Evolutionary conservation across 2,888 invertebrate genomes (phyloP), one percentile per base, ranked within the genome.

Genomic region (Drosophila rubida): DNA sequence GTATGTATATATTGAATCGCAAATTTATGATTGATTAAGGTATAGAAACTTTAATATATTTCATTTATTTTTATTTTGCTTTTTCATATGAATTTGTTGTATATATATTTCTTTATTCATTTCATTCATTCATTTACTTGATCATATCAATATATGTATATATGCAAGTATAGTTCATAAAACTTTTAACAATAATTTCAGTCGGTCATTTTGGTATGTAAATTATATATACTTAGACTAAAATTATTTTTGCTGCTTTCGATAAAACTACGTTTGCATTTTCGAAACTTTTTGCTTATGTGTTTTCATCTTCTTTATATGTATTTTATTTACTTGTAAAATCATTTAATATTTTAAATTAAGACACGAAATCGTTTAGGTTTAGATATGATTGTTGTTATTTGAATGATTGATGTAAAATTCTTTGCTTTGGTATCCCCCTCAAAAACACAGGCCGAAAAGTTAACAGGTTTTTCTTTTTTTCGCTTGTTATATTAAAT

Each of bases 161-260:
- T 76, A 78, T 84, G 81, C 87, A 87, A 87, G 87, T 83, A 83
- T 78, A 87, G 81, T 90, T 87, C 79, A 76, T 80, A 82, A 80
- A 89, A 87, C 87, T 82, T 88, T 90, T 90, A 90, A 90, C 90
- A 90, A 90, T 90, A 89, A 84, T 83, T 89, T 89, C 90, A 87
- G 90, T 90, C 90, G 89, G 85, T 90, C 90, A 73, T 89, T 85
- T 90, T 87, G 78, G 79, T 83, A 81, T 87, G 70, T 85, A 85
- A 78, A 75, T 83, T 82, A 85, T 73, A 82, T 80, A 71, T 83
- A 69, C 87, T 86, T 83, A 82, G 78, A 61, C 78, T 82, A 80
- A 67, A 78, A 70, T 74, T 69, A 80, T 57, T 60, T 64, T 70
- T 69, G 45, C 53, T 72, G 59, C 60, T 62, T 75, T 69, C 45